Evolutionary conservation across 2,888 invertebrate species (phyloP).

Genomic region (Cerastis rubricosa): DNA sequence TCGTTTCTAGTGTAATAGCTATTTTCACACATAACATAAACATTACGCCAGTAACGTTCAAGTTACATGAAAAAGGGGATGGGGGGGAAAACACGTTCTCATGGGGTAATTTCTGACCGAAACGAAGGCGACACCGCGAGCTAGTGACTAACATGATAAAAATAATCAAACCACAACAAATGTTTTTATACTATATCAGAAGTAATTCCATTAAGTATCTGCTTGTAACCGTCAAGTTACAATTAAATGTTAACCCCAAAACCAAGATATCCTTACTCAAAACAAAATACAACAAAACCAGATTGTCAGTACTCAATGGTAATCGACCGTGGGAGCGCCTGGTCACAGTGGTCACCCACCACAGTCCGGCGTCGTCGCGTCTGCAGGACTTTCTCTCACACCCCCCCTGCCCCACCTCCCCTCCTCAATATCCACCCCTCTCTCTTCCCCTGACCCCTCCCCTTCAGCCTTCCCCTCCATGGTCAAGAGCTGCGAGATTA

Average conservation of each 20-base stretch:
- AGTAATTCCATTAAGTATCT: not conserved
- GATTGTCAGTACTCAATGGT: slow-evolving; percentile 38
- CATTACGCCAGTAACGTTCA: not conserved
- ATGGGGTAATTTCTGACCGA: not conserved
- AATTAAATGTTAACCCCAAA: slow-evolving; percentile 12
- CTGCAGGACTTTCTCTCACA: slow-evolving; percentile 70
- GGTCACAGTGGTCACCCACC: slow-evolving; percentile 43
- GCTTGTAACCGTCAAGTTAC: not conserved
- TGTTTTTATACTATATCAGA: not conserved
- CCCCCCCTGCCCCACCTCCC: slow-evolving; percentile 6
- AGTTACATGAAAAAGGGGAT: not conserved
- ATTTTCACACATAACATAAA: no score
- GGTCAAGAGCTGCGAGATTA: slow-evolving; percentile 60
- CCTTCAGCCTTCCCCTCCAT: slow-evolving; percentile 16
- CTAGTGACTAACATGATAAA: not conserved
- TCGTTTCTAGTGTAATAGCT: not conserved
- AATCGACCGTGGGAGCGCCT: slow-evolving; percentile 39
- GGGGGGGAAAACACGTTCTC: not conserved
- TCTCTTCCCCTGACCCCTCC: not conserved
- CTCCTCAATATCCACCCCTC: slow-evolving; percentile 3
- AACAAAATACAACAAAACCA: slow-evolving; percentile 24
- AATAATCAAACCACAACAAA: not conserved
- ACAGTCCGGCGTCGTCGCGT: slow-evolving; percentile 63
- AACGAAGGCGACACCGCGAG: not conserved
- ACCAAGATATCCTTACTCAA: not conserved